Evolutionary conservation across 2,797 vertebrate species (phyloP).

Genomic region (Microcaecilia unicolor): DNA sequence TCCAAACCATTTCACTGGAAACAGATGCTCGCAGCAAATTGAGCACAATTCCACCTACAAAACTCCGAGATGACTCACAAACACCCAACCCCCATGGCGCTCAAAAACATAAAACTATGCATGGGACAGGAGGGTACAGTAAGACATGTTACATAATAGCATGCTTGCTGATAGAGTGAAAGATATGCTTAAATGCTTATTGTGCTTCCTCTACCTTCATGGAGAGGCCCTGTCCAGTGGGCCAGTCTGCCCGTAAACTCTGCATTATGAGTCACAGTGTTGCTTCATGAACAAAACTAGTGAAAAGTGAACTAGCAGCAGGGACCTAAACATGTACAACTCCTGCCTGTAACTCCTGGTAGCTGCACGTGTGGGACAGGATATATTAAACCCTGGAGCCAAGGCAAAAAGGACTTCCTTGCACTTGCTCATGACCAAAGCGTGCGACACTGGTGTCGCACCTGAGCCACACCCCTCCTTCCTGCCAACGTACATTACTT

Average conservation of each 20-base stretch:
- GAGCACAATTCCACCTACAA: no score
- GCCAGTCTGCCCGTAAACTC: constrained; percentile 20
- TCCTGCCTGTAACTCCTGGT: constrained; percentile 40
- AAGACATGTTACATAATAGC: constrained; percentile 6
- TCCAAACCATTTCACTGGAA: no score
- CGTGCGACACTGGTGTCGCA: constrained; percentile 10
- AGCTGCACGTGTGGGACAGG: constrained; percentile 31
- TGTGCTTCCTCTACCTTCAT: constrained; percentile 13
- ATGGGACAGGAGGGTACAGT: constrained; percentile 19
- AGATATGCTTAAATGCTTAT: no score
- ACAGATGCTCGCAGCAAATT: no score
- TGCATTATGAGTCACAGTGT: constrained; percentile 25
- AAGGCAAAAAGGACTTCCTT: constrained; percentile 41
- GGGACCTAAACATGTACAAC: constrained; percentile 30
- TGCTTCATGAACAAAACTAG: constrained; percentile 31
- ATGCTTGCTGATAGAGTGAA: constrained; percentile 23
- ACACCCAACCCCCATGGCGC: constrained; percentile 13
- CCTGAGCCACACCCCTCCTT: constrained; percentile 13
- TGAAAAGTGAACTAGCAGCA: constrained; percentile 25
- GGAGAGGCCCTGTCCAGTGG: constrained; percentile 22
- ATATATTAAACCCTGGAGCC: constrained; percentile 40
- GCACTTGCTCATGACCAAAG: constrained; percentile 19
- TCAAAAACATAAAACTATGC: constrained; percentile 19
- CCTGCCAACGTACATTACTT: constrained; percentile 16
- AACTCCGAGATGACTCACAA: constrained; percentile 31